phyloP scores from a whole-genome alignment of 2,888 invertebrate genomes.

The Idaea biselata region DNA sequence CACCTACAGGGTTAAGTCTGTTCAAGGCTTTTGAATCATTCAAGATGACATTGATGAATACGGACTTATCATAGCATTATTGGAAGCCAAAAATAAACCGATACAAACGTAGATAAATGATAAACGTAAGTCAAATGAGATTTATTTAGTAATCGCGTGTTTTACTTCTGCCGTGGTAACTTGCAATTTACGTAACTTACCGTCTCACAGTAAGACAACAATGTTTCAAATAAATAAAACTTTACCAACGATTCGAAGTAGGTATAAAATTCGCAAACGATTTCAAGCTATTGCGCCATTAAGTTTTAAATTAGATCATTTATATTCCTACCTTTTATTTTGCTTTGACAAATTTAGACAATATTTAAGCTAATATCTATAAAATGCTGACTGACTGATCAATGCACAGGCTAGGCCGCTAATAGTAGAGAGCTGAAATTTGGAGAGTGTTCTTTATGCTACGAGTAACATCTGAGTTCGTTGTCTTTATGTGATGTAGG shows the following conservation, averaged over 20 bases:
- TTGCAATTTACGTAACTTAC: neutral
- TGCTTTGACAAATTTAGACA: neutral
- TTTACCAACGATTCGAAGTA: neutral
- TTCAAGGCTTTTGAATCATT: neutral
- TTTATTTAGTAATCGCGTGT: neutral
- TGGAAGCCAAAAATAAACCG: neutral
- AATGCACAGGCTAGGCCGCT: no score
- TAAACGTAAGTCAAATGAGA: neutral
- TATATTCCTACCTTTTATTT: neutral
- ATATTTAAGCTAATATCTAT: no score
- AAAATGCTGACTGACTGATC: no score
- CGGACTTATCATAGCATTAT: neutral
- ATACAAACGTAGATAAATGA: neutral
- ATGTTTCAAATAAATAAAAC: neutral
- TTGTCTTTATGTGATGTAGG: no score
- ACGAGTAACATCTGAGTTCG: no score
- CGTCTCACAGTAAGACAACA: neutral
- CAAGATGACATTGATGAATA: neutral
- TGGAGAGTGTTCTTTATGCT: no score
- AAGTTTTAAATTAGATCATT: neutral
- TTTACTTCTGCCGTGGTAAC: neutral
- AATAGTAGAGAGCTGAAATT: no score
- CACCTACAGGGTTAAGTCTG: neutral
- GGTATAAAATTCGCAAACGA: neutral
- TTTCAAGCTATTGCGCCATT: neutral